These are phyloP conservation scores for Colinus virginianus DNA, from an alignment of 2,113 vertebrate species.

Conservation along the genomic window DNA sequence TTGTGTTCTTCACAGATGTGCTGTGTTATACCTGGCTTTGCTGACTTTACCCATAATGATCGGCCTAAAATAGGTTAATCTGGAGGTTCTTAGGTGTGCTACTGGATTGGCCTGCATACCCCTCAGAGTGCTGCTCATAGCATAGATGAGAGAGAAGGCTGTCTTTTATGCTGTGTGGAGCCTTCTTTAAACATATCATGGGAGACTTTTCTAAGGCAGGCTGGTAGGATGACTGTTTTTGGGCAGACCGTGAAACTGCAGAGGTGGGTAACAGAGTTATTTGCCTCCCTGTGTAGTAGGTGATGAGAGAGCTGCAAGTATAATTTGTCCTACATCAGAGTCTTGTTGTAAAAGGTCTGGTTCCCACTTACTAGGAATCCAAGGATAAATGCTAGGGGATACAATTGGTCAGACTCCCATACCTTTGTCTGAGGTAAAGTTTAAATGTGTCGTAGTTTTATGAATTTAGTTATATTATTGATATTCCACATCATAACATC, in stretches of 20 bases:
- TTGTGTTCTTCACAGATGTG: rapidly evolving
- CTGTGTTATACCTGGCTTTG: not conserved
- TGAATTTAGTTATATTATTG: too few relatives aligned
- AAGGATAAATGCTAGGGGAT: not conserved
- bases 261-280: not conserved
- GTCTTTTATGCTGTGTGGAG: not conserved
- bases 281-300: not conserved
- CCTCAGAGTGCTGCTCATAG: not conserved
- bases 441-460: not conserved
- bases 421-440: not conserved
- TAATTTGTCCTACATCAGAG: not conserved
- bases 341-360: not conserved
- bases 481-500: too few relatives aligned
- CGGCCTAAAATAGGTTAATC: not conserved
- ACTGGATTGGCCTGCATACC: rapidly evolving
- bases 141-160: not conserved
- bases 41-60: rapidly evolving
- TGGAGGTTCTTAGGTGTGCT: not conserved
- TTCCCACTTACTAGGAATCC: not conserved
- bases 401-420: not conserved
- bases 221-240: rapidly evolving
- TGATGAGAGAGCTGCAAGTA: not conserved
- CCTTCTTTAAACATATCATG: not conserved
- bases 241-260: not conserved
- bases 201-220: not conserved